Base-by-base conservation (phyloP, 2,113 vertebrate species). In the Ornithorhynchus anatinus region DNA sequence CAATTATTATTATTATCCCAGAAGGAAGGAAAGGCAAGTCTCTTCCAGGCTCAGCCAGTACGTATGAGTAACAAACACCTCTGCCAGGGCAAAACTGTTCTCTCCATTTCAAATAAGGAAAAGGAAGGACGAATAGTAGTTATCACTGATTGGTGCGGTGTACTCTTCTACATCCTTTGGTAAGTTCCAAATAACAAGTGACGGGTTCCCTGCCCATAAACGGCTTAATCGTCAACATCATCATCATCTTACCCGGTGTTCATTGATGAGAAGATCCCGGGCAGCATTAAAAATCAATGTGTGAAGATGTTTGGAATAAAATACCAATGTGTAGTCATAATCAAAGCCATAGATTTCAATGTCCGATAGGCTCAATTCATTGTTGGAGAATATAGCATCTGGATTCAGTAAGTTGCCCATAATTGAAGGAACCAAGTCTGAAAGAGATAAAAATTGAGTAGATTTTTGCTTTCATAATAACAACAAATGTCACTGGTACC, bases 261-360 rank as follows among this genome's bases (percentile, higher is more conserved):
- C 94, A 10, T 93, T 91, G 86, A 99, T 94, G 57, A 99, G 96
- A 59, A 99, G 96, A 84, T 99, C 96, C 48, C 97, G 92, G 6
- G 98, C 97, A 27, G 97, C 95, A 42, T 94, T 95, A 85, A 98
- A 99, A 82, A 99, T 99, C 38, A 99, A 89, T 0, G 96, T 99
- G 90, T 99, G 98, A 15, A 99, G 92, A 68, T 97, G 93, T 53
- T 95, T 95, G 20, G 98, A 99, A 84, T 99, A 99, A 69, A 99
- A 99, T 2, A 98, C 98, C 83, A 99, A 75, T 0, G 97, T 99
- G 87, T 99, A 99, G 86, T 99, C 97, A 0, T 99, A 99, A 88
- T 99, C 98, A 38, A 99, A 99, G 29, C 98, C 98, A 6, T 98
- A 99, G 87, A 99, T 95, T 86, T 99, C 97, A 0, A 94, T 97